phyloP scores from a whole-genome alignment of 1,140 invertebrate species.

The Mizuhopecten yessoensis region DNA sequence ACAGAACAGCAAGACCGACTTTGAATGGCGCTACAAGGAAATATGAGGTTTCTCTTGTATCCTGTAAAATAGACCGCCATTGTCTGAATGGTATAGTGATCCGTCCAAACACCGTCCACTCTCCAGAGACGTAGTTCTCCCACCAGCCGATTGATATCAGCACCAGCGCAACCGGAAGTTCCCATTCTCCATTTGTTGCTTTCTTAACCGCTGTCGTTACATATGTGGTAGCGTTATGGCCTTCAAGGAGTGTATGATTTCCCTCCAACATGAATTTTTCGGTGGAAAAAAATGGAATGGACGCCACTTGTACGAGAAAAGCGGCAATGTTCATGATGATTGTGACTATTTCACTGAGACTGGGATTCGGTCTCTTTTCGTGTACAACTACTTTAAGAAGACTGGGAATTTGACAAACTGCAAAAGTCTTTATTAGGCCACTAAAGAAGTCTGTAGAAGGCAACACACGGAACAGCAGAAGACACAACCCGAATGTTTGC shows the following conservation, averaged over 20 bases:
- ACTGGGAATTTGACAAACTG: slow-evolving; percentile 77
- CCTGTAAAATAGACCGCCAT: slow-evolving; percentile 72
- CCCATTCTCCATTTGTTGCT: slow-evolving; percentile 85
- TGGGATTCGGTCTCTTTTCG: slow-evolving; percentile 65
- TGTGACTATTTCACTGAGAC: slow-evolving; percentile 65
- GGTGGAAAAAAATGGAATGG: slow-evolving; percentile 69
- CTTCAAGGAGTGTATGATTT: slow-evolving; percentile 63
- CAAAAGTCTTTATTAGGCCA: slow-evolving; percentile 76
- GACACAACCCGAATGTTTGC: slow-evolving; percentile 75
- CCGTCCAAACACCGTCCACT: slow-evolving; percentile 76
- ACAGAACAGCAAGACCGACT: slow-evolving; percentile 71
- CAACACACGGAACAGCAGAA: slow-evolving; percentile 78
- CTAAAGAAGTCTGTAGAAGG: slow-evolving; percentile 79
- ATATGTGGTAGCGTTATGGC: slow-evolving; percentile 63
- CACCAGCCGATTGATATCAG: slow-evolving; percentile 97
- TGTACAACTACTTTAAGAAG: slow-evolving; percentile 76
- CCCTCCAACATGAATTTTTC: slow-evolving; percentile 69
- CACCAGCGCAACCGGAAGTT: slow-evolving; percentile 92
- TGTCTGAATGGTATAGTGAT: slow-evolving; percentile 72
- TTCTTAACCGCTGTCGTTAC: slow-evolving; percentile 52
- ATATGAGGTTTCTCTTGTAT: slow-evolving; percentile 74
- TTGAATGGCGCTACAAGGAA: slow-evolving; percentile 77
- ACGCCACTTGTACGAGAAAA: slow-evolving; percentile 71
- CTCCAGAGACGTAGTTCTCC: slow-evolving; percentile 96
- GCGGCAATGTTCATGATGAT: slow-evolving; percentile 67